Evolutionary conservation across 1,140 invertebrate genomes (phyloP).

Genomic region (Drosophila quadrilineata): DNA sequence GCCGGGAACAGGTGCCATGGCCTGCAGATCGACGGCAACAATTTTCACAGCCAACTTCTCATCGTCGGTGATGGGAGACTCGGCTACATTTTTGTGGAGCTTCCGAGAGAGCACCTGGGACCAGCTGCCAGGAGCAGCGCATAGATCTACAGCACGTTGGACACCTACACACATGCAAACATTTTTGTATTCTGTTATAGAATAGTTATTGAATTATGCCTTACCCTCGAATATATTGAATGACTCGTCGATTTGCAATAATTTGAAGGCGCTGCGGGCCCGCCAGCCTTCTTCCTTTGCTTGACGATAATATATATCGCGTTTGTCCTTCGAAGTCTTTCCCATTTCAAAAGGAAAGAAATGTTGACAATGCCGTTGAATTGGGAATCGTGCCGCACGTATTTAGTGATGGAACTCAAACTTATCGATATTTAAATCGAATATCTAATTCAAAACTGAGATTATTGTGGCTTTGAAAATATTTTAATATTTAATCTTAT

Average conservation of each 20-base stretch:
- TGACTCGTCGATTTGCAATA: conserved; percentile 98
- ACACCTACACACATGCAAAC: conserved; percentile 85
- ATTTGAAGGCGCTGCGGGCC: conserved; percentile 98
- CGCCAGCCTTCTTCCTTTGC: conserved; percentile 99
- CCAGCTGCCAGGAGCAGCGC: conserved; percentile 99
- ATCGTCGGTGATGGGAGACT: conserved; percentile 81
- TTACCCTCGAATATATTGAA: conserved; percentile 94
- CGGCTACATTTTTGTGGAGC: no score
- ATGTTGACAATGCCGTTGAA: no score
- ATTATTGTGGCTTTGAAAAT: no score
- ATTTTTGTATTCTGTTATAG: background rate
- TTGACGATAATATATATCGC: conserved; percentile 98
- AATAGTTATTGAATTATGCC: background rate
- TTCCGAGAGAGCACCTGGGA: conserved; percentile 96
- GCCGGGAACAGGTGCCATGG: conserved; percentile 98
- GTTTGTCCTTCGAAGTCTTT: conserved; percentile 98
- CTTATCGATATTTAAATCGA: no score
- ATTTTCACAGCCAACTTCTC: conserved; percentile 90
- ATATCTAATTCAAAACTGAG: no score
- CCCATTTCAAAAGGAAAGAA: conserved; percentile 93
- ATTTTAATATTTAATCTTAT: no score
- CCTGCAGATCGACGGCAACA: conserved; percentile 98
- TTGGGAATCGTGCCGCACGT: no score
- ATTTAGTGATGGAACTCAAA: no score
- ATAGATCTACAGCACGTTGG: conserved; percentile 96